Evolutionary conservation across 2,888 invertebrate species (phyloP).

Genomic region (Pandemis cinnamomeana): DNA sequence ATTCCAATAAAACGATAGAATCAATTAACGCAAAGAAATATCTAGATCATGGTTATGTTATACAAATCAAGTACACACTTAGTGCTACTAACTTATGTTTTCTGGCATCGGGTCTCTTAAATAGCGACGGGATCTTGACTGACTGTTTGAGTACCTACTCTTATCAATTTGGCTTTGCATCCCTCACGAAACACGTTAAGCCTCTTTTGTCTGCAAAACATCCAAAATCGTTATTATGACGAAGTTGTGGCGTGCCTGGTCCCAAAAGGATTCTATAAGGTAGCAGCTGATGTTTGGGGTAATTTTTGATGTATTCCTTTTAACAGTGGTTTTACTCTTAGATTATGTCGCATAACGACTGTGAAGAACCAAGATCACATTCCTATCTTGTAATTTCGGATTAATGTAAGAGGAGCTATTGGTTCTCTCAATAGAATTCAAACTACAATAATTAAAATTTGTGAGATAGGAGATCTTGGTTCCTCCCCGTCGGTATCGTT

Average conservation of each 20-base stretch:
- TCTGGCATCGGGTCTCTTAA: neutral
- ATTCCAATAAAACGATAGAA: neutral
- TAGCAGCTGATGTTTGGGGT: slow-evolving; percentile 55
- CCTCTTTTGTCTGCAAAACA: too few species aligned
- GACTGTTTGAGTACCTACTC: too few species aligned
- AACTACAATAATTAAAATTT: too few species aligned
- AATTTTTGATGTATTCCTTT: slow-evolving; percentile 67
- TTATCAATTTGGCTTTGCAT: too few species aligned
- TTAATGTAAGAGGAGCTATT: too few species aligned
- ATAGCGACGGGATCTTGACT: too few species aligned
- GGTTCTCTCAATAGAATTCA: too few species aligned
- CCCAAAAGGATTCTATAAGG: slow-evolving; percentile 40
- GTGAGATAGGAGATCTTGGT: too few species aligned
- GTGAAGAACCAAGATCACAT: too few species aligned
- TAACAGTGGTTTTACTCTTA: slow-evolving; percentile 47
- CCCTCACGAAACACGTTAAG: too few species aligned
- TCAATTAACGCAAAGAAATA: neutral
- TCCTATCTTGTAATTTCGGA: too few species aligned
- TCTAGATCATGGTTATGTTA: neutral
- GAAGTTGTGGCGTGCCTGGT: neutral
- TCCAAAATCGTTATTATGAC: neutral
- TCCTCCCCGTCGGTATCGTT: slow-evolving; percentile 32
- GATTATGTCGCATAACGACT: slow-evolving; percentile 37
- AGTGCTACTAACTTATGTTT: neutral
- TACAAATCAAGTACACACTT: neutral